Conservation (phyloP, 2,888 invertebrate species). For the Stramonita haemastoma region DNA sequence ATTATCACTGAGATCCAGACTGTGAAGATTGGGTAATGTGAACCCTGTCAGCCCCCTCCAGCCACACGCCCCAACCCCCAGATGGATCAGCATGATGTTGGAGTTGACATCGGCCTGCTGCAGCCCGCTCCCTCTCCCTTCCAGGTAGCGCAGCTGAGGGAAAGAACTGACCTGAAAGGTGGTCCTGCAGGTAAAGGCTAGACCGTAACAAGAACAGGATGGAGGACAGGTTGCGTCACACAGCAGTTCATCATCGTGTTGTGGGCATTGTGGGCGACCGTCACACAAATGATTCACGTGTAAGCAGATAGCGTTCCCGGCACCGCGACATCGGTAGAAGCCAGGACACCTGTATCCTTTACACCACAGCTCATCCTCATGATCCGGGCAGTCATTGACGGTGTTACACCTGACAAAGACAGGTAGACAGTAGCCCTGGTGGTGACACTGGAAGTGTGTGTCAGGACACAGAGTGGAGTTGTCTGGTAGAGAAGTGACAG, state of each 20-base stretch:
- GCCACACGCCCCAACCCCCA: constrained; percentile 11
- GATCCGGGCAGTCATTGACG: not conserved
- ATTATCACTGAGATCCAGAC: constrained; percentile 7
- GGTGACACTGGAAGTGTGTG: not conserved
- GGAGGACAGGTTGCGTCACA: not conserved
- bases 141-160: constrained; percentile 14
- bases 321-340: constrained; percentile 2
- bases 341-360: not conserved
- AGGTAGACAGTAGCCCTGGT: not conserved
- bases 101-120: not conserved
- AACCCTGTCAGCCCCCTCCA: not conserved
- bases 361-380: not conserved
- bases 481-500: not conserved
- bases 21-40: constrained; percentile 6
- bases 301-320: not conserved
- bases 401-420: not conserved
- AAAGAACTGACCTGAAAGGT: not conserved
- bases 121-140: not conserved
- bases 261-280: not conserved
- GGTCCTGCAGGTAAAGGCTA: not conserved
- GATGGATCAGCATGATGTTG: not conserved
- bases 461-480: not conserved
- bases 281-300: not conserved
- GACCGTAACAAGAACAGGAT: not conserved
- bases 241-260: not conserved